Evolutionary conservation across 2,113 vertebrate genomes (phyloP).

Genomic region (Melanerpes aurifrons): DNA sequence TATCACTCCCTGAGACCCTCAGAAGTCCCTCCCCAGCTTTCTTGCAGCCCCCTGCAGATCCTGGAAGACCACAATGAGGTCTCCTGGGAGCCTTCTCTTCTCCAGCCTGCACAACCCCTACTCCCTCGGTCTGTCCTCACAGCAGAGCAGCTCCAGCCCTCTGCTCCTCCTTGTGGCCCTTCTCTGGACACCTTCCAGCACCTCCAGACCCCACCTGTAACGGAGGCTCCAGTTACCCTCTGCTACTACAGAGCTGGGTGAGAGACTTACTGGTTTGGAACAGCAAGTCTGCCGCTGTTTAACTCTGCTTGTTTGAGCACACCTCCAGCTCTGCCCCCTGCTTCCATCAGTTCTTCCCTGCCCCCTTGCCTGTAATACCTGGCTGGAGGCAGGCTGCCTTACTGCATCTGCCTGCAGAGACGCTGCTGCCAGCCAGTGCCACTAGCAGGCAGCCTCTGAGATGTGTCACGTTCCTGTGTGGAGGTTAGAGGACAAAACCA

Average conservation of each 20-base stretch:
- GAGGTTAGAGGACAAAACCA: neutral
- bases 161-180: too few species aligned
- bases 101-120: too few species aligned
- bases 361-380: neutral
- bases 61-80: too few species aligned
- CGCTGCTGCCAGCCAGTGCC: neutral
- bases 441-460: neutral
- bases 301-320: neutral
- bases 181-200: too few species aligned
- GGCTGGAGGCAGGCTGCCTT: neutral
- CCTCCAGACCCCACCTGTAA: too few species aligned
- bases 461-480: neutral
- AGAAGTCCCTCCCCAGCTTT: too few species aligned
- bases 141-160: too few species aligned
- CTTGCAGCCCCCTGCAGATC: too few species aligned
- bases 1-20: too few species aligned
- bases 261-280: rapidly evolving
- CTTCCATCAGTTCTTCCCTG: neutral
- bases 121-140: too few species aligned
- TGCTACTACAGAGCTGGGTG: neutral
- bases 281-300: rapidly evolving
- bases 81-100: too few species aligned
- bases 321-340: neutral
- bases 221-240: neutral
- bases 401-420: neutral